Conservation (phyloP, 2,797 vertebrate species). For the Bufotes viridis region DNA sequence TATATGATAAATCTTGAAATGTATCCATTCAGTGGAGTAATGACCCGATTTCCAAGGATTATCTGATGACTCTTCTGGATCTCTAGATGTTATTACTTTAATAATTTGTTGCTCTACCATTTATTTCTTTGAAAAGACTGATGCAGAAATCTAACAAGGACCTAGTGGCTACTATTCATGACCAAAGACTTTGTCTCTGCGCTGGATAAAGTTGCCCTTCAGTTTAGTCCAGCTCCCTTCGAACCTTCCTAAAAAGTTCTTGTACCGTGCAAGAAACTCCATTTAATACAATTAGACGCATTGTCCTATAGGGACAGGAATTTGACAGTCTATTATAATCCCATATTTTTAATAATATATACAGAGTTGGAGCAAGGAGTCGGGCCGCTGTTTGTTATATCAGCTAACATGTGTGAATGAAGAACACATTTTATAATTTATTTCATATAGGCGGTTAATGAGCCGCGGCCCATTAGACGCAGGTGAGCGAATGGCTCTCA, state of each 20-base stretch:
- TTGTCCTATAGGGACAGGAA: slow-evolving; percentile 15
- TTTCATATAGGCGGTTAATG: slow-evolving; percentile 37
- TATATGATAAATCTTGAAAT: slow-evolving; percentile 43
- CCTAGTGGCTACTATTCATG: slow-evolving; percentile 58
- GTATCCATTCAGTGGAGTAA: slow-evolving; percentile 49
- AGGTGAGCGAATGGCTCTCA: slow-evolving; percentile 8
- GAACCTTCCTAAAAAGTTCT: slow-evolving; percentile 45
- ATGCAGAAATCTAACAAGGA: slow-evolving; percentile 56
- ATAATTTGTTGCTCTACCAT: slow-evolving; percentile 53
- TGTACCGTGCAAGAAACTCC: slow-evolving; percentile 46
- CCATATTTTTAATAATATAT: slow-evolving; percentile 10
- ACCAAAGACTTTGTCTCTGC: slow-evolving; percentile 27
- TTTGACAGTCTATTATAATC: not conserved
- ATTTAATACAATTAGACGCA: slow-evolving; percentile 37
- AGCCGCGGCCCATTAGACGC: slow-evolving; percentile 51
- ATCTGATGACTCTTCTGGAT: slow-evolving; percentile 47
- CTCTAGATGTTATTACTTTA: slow-evolving; percentile 62
- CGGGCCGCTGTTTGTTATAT: slow-evolving; percentile 25
- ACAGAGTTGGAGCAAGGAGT: slow-evolving; percentile 9
- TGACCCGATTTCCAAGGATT: slow-evolving; percentile 53
- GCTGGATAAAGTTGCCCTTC: slow-evolving; percentile 56
- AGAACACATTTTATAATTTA: slow-evolving; percentile 33
- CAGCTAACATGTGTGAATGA: slow-evolving; percentile 17
- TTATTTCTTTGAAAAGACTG: slow-evolving; percentile 52
- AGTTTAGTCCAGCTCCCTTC: slow-evolving; percentile 53